A percentile compares a stretch with the other conserved stretches of the same genome.
phyloP scores from a whole-genome alignment of 2,797 vertebrate genomes.

The Lepidocolaptes lacrymiger region DNA sequence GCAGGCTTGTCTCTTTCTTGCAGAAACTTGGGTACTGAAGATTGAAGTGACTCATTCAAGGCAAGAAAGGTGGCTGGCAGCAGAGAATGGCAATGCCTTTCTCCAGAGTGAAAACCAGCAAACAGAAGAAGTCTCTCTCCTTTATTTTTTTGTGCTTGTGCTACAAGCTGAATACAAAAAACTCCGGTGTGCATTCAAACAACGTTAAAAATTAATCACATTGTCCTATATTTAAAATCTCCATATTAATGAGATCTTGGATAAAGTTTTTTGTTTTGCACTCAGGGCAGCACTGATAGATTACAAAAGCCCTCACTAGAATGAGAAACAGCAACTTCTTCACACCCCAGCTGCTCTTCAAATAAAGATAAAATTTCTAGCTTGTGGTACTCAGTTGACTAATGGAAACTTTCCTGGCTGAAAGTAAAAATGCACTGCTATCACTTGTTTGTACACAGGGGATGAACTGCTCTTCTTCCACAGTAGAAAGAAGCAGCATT shows the following conservation, averaged over 20 bases:
- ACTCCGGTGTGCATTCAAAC: not conserved
- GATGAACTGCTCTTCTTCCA: not conserved
- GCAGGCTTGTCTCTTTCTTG: not conserved
- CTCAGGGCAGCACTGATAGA: not conserved
- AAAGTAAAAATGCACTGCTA: not conserved
- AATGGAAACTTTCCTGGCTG: not conserved
- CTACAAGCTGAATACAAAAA: not conserved
- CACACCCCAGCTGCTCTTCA: not conserved
- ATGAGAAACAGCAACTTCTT: not conserved
- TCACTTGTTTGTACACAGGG: not conserved
- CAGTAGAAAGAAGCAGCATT: not conserved
- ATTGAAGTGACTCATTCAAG: not conserved
- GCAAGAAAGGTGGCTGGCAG: not conserved
- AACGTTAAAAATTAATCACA: not conserved
- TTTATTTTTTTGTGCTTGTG: not conserved
- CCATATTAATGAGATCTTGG: not conserved
- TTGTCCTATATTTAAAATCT: not conserved
- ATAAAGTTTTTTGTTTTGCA: not conserved
- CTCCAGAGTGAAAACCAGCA: not conserved
- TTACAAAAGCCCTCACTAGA: not conserved
- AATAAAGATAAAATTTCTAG: not conserved
- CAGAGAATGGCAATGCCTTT: not conserved
- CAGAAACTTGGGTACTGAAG: not conserved
- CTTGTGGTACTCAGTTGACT: not conserved
- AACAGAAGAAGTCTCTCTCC: not conserved